Base-by-base conservation (phyloP, 2,888 invertebrate species). In the Troides aeacus region DNA sequence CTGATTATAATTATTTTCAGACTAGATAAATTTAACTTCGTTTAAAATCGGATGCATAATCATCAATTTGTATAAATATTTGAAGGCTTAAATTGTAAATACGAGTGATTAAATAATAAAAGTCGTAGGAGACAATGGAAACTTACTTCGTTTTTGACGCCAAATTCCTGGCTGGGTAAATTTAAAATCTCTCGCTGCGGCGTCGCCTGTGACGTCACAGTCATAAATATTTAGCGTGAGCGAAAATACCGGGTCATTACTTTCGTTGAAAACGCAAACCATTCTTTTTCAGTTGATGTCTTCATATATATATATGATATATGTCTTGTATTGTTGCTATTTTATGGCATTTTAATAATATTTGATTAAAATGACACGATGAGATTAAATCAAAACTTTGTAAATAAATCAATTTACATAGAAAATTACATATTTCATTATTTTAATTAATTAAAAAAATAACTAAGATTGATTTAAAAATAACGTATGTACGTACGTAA, bases 121-220 rank as follows among this genome's bases (percentile, higher is more conserved):
- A 53, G 10, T 18, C 64, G 62, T 15, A 66, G 59, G 4, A 63
- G 42, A 56, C 30, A 66, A 46, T 69, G 68, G 66, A 64, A 46
- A 66, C 53, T 17, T n/a, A 62, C n/a, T 60, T 57, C 36, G 39
- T 53, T 59, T 66, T 53, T 64, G 68, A 62, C 39, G 68, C 71
- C 70, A 62, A 68, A 74, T 70, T 77, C 79, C 78, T 73, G 78
- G 72, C 78, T 77, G 77, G 76, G 79, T 84, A 81, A 84, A 80
- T 85, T 84, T 85, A 84, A 82, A 81, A 77, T 76, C 72, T 71
- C 78, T 77, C 82, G 84, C 74, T 83, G 77, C 75, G 62, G 23
- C 75, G 84, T 75, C 84, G 84, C 85, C 82, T 76, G 79, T 84
- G 82, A 82, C 85, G 82, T 77, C 71, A 61, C 70, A 79, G 80